Conservation (phyloP, 2,888 invertebrate genomes). For the Nemoura dubitans region DNA sequence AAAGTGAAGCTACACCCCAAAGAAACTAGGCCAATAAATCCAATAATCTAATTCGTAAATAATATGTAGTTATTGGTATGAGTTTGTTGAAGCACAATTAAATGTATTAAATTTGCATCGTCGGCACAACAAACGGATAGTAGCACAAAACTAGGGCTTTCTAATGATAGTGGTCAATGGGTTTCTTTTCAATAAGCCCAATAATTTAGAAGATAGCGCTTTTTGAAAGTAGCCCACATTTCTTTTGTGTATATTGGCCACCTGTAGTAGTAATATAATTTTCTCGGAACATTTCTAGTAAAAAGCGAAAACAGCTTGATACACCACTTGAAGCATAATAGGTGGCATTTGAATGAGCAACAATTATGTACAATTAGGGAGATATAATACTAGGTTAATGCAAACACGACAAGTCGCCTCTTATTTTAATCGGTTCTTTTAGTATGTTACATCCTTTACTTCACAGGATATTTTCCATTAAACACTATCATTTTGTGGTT, state of each 20-base stretch:
- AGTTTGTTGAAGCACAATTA: neutral
- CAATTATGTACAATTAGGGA: neutral
- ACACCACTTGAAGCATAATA: neutral
- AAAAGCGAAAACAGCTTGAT: constrained; percentile 12
- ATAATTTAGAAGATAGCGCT: constrained; percentile 28
- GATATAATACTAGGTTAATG: neutral
- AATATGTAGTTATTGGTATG: neutral
- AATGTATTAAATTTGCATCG: constrained; percentile 2
- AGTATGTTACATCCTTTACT: no score
- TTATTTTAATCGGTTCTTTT: neutral
- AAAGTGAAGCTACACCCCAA: neutral
- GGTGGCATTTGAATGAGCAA: neutral
- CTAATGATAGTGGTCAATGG: constrained; percentile 32
- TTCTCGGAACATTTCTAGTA: constrained; percentile 14
- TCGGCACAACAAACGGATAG: neutral
- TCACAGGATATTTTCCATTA: no score
- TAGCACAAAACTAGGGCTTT: constrained; percentile 36
- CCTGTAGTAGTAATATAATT: constrained; percentile 9
- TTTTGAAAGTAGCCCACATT: constrained; percentile 24
- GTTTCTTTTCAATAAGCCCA: constrained; percentile 38
- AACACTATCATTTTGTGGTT: no score
- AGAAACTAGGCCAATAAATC: neutral
- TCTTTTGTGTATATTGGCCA: neutral
- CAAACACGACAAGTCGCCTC: neutral
- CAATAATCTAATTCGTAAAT: neutral